These are phyloP conservation scores for Bothrops jararaca DNA, from an alignment of 2,113 vertebrate genomes.

Conservation along the genomic window DNA sequence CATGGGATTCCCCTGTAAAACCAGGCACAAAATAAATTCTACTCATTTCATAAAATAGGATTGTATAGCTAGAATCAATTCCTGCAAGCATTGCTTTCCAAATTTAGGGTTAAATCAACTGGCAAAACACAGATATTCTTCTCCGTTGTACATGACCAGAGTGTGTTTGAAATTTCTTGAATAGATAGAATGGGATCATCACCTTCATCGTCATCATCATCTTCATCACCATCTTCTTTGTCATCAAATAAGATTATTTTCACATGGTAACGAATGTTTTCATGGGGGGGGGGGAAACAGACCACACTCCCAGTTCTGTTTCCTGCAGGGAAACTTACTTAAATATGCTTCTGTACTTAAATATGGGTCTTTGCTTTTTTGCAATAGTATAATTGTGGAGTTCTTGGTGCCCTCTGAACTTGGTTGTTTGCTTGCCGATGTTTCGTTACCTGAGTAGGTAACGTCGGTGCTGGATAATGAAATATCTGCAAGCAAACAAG, in stretches of 20 bases:
- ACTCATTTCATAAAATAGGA: background rate
- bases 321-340: background rate
- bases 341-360: background rate
- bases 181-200: background rate
- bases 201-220: background rate
- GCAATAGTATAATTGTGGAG: background rate
- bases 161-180: background rate
- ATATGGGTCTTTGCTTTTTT: background rate
- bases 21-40: background rate
- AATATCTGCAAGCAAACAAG: background rate
- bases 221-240: too few relatives aligned
- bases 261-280: background rate
- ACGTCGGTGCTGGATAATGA: background rate
- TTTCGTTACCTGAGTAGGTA: background rate
- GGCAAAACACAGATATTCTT: background rate
- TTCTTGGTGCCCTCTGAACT: background rate
- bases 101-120: background rate
- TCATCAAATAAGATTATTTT: background rate
- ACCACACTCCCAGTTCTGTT: background rate
- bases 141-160: background rate
- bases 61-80: background rate
- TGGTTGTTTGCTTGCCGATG: background rate
- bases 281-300: too few relatives aligned
- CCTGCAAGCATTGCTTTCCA: background rate
- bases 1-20: background rate